phyloP scores from a whole-genome alignment of 2,888 invertebrate genomes.

The Latrodectus elegans region DNA sequence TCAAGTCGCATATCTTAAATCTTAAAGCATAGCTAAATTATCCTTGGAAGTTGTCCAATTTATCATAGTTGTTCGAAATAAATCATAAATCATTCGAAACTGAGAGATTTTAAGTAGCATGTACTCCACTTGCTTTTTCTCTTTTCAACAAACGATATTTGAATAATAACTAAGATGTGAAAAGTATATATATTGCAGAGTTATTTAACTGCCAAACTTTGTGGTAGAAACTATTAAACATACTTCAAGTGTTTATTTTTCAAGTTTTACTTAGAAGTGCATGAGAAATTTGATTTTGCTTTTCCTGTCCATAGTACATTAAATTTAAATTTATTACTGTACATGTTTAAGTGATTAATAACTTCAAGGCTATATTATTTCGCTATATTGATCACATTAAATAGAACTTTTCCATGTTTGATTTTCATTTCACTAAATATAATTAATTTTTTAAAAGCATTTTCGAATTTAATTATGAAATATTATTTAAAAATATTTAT shows the following conservation, averaged over 20 bases:
- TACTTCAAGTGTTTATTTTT: neutral
- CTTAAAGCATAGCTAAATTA: neutral
- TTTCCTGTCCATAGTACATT: too few species aligned
- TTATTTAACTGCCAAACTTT: neutral
- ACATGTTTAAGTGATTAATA: too few species aligned
- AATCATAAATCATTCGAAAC: neutral
- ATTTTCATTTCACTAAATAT: too few species aligned
- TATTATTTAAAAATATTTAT: too few species aligned
- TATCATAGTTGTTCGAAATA: neutral
- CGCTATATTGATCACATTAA: too few species aligned
- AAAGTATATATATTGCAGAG: neutral
- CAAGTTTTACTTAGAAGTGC: too few species aligned
- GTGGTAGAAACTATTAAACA: neutral
- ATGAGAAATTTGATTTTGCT: too few species aligned
- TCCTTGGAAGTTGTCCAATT: neutral
- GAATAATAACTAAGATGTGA: neutral
- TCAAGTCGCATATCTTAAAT: neutral
- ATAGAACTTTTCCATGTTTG: too few species aligned
- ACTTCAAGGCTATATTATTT: too few species aligned
- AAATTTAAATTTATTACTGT: too few species aligned
- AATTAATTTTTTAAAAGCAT: too few species aligned
- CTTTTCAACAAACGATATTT: neutral
- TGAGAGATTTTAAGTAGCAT: neutral
- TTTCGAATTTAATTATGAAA: too few species aligned
- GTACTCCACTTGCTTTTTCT: neutral